Percentiles rank a stretch among this genome's conserved stretches.
These are phyloP conservation scores for Nemotelus pantherinus DNA, from an alignment of 2,888 invertebrate genomes.

Conservation along the genomic window DNA sequence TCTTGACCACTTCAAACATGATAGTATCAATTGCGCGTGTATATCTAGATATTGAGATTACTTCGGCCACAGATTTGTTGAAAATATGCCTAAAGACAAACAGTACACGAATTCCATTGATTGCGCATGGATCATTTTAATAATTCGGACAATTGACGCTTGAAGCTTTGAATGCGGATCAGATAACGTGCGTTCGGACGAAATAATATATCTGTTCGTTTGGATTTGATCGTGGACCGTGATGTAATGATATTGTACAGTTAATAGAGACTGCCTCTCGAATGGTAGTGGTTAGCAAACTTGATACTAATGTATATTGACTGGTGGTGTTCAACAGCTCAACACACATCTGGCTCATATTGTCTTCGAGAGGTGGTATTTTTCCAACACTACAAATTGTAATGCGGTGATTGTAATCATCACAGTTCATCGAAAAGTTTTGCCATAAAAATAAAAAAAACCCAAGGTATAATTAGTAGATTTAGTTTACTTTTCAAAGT, in stretches of 20 bases:
- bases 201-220: no score
- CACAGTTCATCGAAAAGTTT: background rate
- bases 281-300: background rate
- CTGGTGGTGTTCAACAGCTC: background rate
- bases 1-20: no score
- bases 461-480: no score
- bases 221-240: background rate
- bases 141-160: constrained; percentile 22
- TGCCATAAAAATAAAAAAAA: background rate
- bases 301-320: constrained; percentile 20
- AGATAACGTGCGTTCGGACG: no score
- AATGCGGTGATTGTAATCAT: no score
- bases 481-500: no score
- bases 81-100: background rate
- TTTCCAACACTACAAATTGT: no score
- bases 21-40: no score
- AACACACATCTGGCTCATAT: background rate
- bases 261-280: background rate
- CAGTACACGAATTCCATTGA: background rate
- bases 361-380: no score
- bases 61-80: no score
- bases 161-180: background rate
- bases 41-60: no score
- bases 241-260: background rate
- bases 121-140: constrained; percentile 4